A percentile compares a stretch with the other conserved stretches of the same genome.
phyloP scores from a whole-genome alignment of 2,797 vertebrate species.

The Numenius phaeopus region DNA sequence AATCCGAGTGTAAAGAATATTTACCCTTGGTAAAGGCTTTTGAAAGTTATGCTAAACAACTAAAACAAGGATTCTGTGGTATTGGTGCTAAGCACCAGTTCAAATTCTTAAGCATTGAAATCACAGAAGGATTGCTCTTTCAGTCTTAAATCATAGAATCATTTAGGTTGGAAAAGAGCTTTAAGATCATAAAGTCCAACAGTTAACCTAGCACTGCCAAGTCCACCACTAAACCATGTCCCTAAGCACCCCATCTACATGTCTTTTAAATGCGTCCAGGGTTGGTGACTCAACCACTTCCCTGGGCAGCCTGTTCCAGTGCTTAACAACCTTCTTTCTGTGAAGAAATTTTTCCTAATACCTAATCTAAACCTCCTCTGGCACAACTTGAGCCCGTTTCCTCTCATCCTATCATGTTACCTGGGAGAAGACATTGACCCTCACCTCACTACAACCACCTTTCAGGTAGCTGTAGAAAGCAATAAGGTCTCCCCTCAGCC shows the following conservation, averaged over 20 bases:
- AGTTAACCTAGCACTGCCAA: background rate
- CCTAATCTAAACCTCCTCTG: background rate
- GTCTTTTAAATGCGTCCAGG: background rate
- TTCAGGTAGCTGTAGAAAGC: background rate
- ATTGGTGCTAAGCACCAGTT: background rate
- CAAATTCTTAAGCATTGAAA: background rate
- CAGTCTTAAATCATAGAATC: background rate
- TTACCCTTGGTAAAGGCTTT: too few species aligned
- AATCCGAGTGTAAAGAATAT: background rate
- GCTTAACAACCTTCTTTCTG: background rate
- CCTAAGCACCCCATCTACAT: background rate
- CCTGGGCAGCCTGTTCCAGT: background rate
- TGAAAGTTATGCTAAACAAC: background rate
- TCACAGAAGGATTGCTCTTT: background rate
- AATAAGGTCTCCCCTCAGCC: rapidly evolving
- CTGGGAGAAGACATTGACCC: background rate
- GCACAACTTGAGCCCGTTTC: background rate
- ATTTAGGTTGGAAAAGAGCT: background rate
- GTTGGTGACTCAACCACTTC: background rate
- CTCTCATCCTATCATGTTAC: background rate
- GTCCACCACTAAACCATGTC: background rate
- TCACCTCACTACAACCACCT: background rate
- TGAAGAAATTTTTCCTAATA: background rate
- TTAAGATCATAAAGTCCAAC: background rate
- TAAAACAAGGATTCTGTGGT: background rate